A percentile compares a stretch with the other conserved stretches of the same genome.
phyloP scores from a whole-genome alignment of 2,113 vertebrate genomes.

The Acanthochromis polyacanthus region DNA sequence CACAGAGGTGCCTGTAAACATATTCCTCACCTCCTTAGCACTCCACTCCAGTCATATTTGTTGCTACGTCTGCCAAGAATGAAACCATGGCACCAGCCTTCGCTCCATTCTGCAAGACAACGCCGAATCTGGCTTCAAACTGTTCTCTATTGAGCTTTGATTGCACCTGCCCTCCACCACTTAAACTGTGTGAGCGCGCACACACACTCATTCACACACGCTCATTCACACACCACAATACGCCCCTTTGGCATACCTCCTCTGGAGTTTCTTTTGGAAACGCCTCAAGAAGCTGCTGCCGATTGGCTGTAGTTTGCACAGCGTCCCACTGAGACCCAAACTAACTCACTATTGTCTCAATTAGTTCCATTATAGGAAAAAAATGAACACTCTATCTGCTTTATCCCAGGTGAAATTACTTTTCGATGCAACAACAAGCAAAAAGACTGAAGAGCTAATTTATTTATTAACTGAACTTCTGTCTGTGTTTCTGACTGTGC shows the following conservation, averaged over 20 bases:
- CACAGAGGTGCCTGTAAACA: conserved; percentile 52
- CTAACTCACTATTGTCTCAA: conserved; percentile 45
- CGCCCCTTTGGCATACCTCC: conserved; percentile 37
- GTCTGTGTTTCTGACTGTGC: neutral
- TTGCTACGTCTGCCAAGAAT: conserved; percentile 19
- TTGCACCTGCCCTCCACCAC: conserved; percentile 52
- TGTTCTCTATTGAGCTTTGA: conserved; percentile 50
- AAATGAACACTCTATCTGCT: conserved; percentile 45
- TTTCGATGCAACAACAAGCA: conserved; percentile 2
- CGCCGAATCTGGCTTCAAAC: conserved; percentile 19
- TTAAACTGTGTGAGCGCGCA: conserved; percentile 22
- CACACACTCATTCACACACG: conserved; percentile 2
- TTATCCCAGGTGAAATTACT: conserved; percentile 17
- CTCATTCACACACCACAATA: conserved; percentile 4
- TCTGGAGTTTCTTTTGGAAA: conserved; percentile 56
- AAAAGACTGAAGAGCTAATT: too few relatives aligned
- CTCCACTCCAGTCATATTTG: conserved; percentile 26
- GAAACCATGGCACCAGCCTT: conserved; percentile 12
- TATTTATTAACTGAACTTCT: neutral
- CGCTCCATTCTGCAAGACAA: conserved; percentile 27
- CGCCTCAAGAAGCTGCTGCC: conserved; percentile 54
- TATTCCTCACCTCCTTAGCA: conserved; percentile 28
- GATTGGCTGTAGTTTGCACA: conserved; percentile 67
- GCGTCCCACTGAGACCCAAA: conserved; percentile 64
- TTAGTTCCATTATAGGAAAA: conserved; percentile 47